Evolutionary conservation across 2,113 vertebrate genomes (phyloP).

Genomic region (Pseudorasbora parva): DNA sequence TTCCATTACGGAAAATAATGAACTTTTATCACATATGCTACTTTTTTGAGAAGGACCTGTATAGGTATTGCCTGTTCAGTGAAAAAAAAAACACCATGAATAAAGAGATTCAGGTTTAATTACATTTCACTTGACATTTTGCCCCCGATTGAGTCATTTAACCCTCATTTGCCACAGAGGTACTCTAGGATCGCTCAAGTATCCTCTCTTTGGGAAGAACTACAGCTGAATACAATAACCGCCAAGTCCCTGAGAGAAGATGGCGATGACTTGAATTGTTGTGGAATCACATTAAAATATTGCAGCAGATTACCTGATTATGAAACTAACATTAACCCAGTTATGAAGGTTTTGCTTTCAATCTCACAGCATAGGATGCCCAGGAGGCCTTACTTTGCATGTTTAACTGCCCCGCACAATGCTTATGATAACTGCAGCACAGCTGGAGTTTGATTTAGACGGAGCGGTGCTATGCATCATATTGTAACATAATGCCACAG

Average conservation of each 20-base stretch:
- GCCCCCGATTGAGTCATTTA: neutral
- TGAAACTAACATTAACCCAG: conserved; percentile 3
- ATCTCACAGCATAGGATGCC: neutral
- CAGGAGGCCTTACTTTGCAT: conserved; percentile 19
- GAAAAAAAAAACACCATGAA: neutral
- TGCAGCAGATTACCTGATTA: neutral
- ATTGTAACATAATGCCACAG: conserved; percentile 17
- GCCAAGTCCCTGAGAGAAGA: neutral
- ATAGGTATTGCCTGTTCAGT: neutral
- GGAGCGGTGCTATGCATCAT: conserved; percentile 33
- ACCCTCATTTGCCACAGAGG: neutral
- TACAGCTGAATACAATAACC: neutral
- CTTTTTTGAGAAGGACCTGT: too few relatives aligned
- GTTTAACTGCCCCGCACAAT: conserved; percentile 21
- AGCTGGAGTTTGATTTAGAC: conserved; percentile 34
- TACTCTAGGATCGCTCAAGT: neutral
- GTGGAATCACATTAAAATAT: conserved; percentile 16
- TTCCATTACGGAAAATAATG: too few relatives aligned
- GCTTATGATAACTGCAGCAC: neutral
- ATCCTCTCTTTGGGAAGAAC: neutral
- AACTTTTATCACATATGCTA: too few relatives aligned
- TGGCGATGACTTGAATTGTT: neutral
- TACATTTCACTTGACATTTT: neutral
- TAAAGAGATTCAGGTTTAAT: neutral
- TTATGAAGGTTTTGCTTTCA: conserved; percentile 29